Evolutionary conservation across 2,888 invertebrate species (phyloP).

Genomic region (Halictus quadricinctus): DNA sequence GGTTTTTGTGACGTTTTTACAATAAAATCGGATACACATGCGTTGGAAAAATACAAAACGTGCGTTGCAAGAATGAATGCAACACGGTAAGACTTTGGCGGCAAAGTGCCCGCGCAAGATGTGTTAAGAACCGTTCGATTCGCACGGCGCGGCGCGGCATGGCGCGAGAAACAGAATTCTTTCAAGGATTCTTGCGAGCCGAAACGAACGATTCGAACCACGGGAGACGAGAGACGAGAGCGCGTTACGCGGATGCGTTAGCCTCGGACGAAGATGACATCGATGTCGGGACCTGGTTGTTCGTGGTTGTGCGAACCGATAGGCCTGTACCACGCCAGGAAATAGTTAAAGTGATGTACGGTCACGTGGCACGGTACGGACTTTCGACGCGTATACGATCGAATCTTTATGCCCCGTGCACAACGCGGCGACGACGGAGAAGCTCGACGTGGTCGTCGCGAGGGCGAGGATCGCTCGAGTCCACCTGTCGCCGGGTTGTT

Average conservation of each 20-base stretch:
- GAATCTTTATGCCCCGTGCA: constrained; percentile 66
- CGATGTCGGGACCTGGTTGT: constrained; percentile 37
- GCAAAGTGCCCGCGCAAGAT: too few relatives aligned
- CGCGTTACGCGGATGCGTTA: constrained; percentile 5
- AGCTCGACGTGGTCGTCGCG: not conserved
- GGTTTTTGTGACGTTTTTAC: too few relatives aligned
- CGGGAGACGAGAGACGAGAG: not conserved
- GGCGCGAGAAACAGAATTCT: not conserved
- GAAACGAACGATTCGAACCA: not conserved
- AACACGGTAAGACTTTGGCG: too few relatives aligned
- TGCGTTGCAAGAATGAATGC: too few relatives aligned
- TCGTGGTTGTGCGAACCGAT: constrained; percentile 51
- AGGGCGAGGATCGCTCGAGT: constrained; percentile 26
- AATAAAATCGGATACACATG: too few relatives aligned
- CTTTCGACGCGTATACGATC: constrained; percentile 66
- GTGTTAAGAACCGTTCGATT: not conserved
- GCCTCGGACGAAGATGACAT: constrained; percentile 31
- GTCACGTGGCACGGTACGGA: constrained; percentile 71
- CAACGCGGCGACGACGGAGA: not conserved
- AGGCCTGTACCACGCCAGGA: constrained; percentile 64
- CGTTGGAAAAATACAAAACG: too few relatives aligned
- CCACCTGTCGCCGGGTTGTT: constrained; percentile 41
- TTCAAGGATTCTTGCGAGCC: constrained; percentile 2
- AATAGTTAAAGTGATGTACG: constrained; percentile 75
- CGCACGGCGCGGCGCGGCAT: not conserved